Base-by-base conservation (phyloP, 2,113 vertebrate species). In the Melanocharis versteri region DNA sequence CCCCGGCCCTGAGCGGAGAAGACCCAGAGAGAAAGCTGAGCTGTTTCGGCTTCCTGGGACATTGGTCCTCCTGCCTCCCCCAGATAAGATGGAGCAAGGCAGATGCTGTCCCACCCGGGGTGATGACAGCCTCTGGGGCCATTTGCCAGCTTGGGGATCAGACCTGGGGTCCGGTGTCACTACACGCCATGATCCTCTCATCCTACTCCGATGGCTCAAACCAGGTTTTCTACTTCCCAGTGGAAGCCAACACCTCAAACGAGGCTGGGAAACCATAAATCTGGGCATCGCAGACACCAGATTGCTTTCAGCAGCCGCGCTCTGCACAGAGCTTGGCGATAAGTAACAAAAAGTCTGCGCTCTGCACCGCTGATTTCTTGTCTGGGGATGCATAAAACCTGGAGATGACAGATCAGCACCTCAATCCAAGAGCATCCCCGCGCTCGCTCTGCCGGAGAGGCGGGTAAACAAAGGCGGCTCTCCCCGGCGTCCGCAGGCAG, bases 371-470 rank as follows among this genome's bases (percentile, higher is more conserved):
- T 51, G 90, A 88, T 93, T 95, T 62, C 95, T 96, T 90, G 94
- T 94, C 95, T 94, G 94, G 94, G 95, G 95, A 95, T 89, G 95
- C 87, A 92, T 94, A 96, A 96, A 97, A 94, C 72, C 93, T 75
- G 86, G 83, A 89, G 93, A 89, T 93, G 96, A 94, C 94, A 94
- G 95, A 90, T 94, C 95, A 42, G 86, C 94, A 96, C 96, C 94
- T 95, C 80, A 21, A 86, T 93, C 94, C 95, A 86, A 81, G 91
- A 90, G 89, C 88, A 95, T 85, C 88, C 93, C 83, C 3, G 6
- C 44, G 6, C 94, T 80, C 4, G 12, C 68, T 80, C 54, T 51
- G 90, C 79, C 16, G 15, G 85, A 77, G 92, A 87, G 64, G 71
- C 27, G 5, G 92, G 83, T 92, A 93, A 95, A 96, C 95, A 96